Evolutionary conservation across 92 coral and sea anemone species (phyloP).

Genomic region (Palythoa caribaeorum): DNA sequence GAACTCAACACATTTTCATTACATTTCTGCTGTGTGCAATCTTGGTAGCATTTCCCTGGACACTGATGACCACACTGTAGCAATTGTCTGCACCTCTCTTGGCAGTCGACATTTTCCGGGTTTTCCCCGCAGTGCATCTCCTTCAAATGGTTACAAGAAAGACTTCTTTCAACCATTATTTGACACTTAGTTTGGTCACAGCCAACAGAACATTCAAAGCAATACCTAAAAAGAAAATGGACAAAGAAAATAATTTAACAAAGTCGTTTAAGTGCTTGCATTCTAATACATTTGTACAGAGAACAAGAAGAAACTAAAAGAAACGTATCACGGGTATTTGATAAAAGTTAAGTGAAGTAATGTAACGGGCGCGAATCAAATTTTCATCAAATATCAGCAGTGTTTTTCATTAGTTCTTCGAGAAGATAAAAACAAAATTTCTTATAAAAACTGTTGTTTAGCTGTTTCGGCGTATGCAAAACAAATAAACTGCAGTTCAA

Average conservation of each 20-base stretch:
- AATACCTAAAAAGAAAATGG: slow-evolving; percentile 10
- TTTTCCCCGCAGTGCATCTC: slow-evolving; percentile 62
- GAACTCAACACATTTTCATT: slow-evolving; percentile 35
- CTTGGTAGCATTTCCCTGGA: slow-evolving; percentile 65
- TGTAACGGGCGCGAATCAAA: too few species aligned
- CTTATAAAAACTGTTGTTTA: too few species aligned
- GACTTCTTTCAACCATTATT: slow-evolving; percentile 28
- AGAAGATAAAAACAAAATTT: too few species aligned
- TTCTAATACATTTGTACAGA: too few species aligned
- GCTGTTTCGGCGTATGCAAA: too few species aligned
- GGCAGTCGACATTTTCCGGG: slow-evolving; percentile 50
- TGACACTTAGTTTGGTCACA: slow-evolving; percentile 51
- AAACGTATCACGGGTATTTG: too few species aligned
- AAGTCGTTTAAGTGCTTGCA: too few species aligned
- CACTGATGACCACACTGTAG: slow-evolving; percentile 78
- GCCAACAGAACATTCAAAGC: slow-evolving; percentile 29
- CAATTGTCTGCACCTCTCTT: slow-evolving; percentile 39
- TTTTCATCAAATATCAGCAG: too few species aligned
- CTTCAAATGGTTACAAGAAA: slow-evolving; percentile 66
- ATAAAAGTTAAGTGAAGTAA: too few species aligned
- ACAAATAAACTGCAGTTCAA: too few species aligned
- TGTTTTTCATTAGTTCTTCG: too few species aligned
- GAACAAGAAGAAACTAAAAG: too few species aligned
- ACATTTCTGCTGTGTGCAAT: slow-evolving; percentile 58
- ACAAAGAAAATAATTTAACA: neutral